These are phyloP conservation scores for Lithophane socia DNA, from an alignment of 2,888 invertebrate species.

Conservation along the genomic window DNA sequence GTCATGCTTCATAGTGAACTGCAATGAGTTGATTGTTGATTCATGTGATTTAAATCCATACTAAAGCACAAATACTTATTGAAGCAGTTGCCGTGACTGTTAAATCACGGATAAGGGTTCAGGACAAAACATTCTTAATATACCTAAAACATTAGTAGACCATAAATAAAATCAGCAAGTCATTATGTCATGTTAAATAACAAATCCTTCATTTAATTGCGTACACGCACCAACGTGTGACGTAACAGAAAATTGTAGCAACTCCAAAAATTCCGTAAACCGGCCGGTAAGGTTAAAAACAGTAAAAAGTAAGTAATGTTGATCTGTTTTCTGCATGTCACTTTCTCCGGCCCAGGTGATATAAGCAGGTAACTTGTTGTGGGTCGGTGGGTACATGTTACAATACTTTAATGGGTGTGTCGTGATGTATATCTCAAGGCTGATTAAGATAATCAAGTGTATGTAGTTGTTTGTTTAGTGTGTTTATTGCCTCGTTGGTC, in stretches of 20 bases:
- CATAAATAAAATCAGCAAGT: not conserved
- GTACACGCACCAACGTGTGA: not conserved
- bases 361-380: constrained; percentile 20
- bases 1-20: too few species aligned
- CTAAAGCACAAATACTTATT: not conserved
- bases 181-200: constrained; percentile 36
- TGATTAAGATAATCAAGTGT: not conserved
- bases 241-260: constrained; percentile 35
- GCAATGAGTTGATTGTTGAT: not conserved
- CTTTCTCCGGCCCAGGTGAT: constrained; percentile 49
- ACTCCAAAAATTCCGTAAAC: constrained; percentile 26
- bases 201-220: constrained; percentile 26
- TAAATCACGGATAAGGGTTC: not conserved
- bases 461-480: too few species aligned
- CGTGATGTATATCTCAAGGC: constrained; percentile 14
- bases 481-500: not conserved
- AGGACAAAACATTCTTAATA: not conserved
- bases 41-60: not conserved
- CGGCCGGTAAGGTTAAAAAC: constrained; percentile 40
- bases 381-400: not conserved
- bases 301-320: constrained; percentile 30
- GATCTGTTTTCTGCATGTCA: constrained; percentile 43
- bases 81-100: not conserved
- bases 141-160: not conserved
- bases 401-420: constrained; percentile 1